Evolutionary conservation across 2,888 invertebrate genomes (phyloP).

Genomic region (Hydriomena furcata): DNA sequence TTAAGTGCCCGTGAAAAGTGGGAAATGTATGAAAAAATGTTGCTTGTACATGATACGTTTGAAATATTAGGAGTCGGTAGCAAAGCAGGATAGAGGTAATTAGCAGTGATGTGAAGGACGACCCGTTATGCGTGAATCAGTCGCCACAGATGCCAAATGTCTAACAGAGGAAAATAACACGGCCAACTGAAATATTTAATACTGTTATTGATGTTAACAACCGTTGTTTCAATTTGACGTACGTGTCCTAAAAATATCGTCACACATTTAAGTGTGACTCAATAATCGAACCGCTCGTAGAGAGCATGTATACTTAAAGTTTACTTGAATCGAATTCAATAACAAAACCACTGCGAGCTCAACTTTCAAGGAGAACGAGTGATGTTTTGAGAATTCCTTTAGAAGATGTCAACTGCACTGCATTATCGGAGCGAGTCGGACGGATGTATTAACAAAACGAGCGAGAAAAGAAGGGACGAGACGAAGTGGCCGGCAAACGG

Average conservation of each 20-base stretch:
- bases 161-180: slow-evolving; percentile 1
- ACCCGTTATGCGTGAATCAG: slow-evolving; percentile 13
- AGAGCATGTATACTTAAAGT: slow-evolving; percentile 2
- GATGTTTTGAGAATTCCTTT: slow-evolving; percentile 11
- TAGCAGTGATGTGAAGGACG: slow-evolving; percentile 11
- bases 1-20: slow-evolving; percentile 2
- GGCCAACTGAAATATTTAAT: neutral
- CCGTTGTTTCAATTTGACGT: neutral
- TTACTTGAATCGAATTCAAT: slow-evolving; percentile 6
- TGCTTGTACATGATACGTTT: slow-evolving; percentile 5
- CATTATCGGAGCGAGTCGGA: slow-evolving; percentile 3
- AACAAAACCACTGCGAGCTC: slow-evolving; percentile 4
- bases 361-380: slow-evolving; percentile 9
- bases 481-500: neutral
- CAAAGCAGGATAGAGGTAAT: slow-evolving; percentile 15
- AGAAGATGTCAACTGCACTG: slow-evolving; percentile 6
- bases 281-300: neutral
- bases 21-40: slow-evolving; percentile 1
- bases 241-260: neutral
- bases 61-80: neutral
- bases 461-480: slow-evolving; percentile 4
- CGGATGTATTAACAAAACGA: slow-evolving; percentile 7
- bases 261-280: neutral
- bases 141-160: neutral
- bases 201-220: neutral